phyloP scores from a whole-genome alignment of 2,888 invertebrate genomes.

The Heteromurus nitidus region DNA sequence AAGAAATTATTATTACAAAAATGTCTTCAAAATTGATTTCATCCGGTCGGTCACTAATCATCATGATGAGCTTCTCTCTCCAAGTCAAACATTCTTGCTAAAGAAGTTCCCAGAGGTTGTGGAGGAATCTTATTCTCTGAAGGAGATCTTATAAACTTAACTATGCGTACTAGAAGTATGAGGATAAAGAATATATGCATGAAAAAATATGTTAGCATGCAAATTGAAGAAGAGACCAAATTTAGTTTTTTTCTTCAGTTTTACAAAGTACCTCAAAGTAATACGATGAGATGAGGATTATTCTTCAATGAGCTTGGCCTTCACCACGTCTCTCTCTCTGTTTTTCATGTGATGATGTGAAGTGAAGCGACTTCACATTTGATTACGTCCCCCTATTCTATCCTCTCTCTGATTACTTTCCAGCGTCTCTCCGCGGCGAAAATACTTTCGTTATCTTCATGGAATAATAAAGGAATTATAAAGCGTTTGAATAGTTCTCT shows the following conservation, averaged over 20 bases:
- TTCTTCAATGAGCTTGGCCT: constrained; percentile 22
- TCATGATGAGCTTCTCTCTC: constrained; percentile 29
- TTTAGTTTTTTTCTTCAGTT: constrained; percentile 9
- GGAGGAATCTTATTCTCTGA: background rate
- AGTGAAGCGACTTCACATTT: background rate
- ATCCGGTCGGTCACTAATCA: constrained; percentile 56
- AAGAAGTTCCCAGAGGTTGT: constrained; percentile 12
- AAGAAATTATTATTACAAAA: constrained; percentile 52
- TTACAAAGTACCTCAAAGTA: constrained; percentile 35
- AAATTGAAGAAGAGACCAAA: constrained; percentile 10
- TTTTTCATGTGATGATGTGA: background rate
- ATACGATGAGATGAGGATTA: no score
- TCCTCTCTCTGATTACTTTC: background rate
- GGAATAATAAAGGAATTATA: no score
- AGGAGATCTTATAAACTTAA: no score
- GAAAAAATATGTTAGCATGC: no score
- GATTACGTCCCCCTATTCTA: constrained; percentile 3
- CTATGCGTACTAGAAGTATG: no score
- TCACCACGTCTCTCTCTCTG: background rate
- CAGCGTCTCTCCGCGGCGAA: background rate
- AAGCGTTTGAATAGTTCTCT: background rate
- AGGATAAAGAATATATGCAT: no score
- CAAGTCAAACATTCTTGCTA: background rate
- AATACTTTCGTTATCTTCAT: background rate
- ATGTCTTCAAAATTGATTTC: constrained; percentile 54